Conservation (phyloP, 2,113 vertebrate species). For the Eulacestoma nigropectus region DNA sequence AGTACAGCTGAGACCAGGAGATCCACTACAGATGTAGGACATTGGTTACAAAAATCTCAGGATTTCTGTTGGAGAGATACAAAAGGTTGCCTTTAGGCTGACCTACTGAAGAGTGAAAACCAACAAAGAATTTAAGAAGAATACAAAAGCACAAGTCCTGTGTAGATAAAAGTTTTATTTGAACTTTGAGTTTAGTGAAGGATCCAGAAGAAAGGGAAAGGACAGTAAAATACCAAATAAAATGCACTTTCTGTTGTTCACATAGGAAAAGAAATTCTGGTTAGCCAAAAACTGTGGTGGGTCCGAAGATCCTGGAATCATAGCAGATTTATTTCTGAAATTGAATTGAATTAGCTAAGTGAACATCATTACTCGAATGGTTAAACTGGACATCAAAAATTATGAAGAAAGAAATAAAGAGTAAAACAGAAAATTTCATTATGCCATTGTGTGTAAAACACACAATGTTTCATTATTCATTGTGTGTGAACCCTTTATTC, state of each 20-base stretch:
- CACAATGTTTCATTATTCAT: too few species aligned
- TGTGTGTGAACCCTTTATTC: not conserved
- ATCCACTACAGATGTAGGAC: not conserved
- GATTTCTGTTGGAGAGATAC: not conserved
- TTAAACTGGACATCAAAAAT: not conserved
- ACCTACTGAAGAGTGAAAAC: not conserved
- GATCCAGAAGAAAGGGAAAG: not conserved
- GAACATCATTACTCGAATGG: not conserved
- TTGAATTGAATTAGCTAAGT: not conserved
- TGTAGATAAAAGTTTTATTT: not conserved
- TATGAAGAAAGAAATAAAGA: not conserved
- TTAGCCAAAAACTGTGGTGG: not conserved
- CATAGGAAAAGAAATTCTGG: not conserved
- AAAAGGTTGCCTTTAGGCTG: not conserved
- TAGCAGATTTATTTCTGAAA: not conserved
- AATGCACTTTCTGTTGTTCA: not conserved
- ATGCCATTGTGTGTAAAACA: too few species aligned
- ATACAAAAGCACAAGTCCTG: not conserved
- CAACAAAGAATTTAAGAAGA: not conserved
- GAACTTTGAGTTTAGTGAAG: not conserved
- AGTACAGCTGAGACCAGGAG: not conserved
- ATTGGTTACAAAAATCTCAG: not conserved
- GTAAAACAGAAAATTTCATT: not conserved
- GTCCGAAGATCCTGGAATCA: not conserved
- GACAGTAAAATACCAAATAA: not conserved